Base-by-base conservation (phyloP, 1,140 invertebrate species). In the Lysiphlebus fabarum region DNA sequence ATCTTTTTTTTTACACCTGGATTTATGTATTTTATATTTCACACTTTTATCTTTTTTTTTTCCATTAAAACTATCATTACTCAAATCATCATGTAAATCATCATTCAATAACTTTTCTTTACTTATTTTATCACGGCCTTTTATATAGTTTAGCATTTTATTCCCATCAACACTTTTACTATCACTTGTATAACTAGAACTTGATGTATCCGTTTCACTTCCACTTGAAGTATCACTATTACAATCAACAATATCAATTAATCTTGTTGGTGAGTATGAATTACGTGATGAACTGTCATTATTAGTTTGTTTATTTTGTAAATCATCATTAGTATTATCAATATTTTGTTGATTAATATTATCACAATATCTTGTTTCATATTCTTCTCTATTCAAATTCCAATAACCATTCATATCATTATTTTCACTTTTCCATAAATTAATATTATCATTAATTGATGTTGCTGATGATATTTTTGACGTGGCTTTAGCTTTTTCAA, bases 311-410 rank as follows among this genome's bases (percentile, higher is more conserved):
- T 40, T 40, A 11, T 40, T 40, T 8, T 11, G 7, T 8, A 11
- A 14, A 4, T 51, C 36, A 6, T 7, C 9, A 9, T 44, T 17
- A 2, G 45, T 36, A 8, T 51, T 11, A 26, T 14, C 2, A 26
- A 44, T 43, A 33, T 8, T 12, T 7, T 57, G 40, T 17, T 33
- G 44, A 44, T 42, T 40, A 12, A 17, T 38, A 12, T 36, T 17
- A 34, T 44, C 42, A 4, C 69, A 69, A 33, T 76, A 70, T 26
- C 67, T 75, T 0, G 74, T 77, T 6, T 78, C 74, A 76, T 76
- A 79, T 56, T 80, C 78, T 49, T 79, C 77, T 54, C 77, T 80
- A 0, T 76, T 76, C 6, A 79, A 59, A 55, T 80, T 80, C 6
- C 77, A 62, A 36, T 70, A 80, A 0, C 66, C 63, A 11, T 76